phyloP scores from a whole-genome alignment of 1,140 invertebrate species.

The Dinothrombium tinctorium region DNA sequence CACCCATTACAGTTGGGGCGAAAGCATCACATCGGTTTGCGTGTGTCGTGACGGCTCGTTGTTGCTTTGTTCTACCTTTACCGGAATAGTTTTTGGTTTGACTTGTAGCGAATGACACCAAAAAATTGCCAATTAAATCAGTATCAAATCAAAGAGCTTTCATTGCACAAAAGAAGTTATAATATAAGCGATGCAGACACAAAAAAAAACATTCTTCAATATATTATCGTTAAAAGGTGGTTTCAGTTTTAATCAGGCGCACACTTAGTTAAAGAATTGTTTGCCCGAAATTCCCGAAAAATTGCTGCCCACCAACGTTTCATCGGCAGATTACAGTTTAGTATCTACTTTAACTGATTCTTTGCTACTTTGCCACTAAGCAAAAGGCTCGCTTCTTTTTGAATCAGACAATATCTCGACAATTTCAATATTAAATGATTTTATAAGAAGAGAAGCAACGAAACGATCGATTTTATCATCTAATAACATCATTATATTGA shows the following conservation, averaged over 20 bases:
- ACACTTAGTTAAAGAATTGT: constrained; percentile 51
- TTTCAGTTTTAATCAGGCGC: constrained; percentile 61
- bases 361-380: constrained; percentile 37
- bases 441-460: constrained; percentile 56
- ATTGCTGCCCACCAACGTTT: constrained; percentile 22
- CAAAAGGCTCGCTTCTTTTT: constrained; percentile 49
- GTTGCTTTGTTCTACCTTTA: constrained; percentile 12
- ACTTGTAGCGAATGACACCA: constrained; percentile 32
- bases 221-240: constrained; percentile 40
- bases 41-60: constrained; percentile 41
- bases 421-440: constrained; percentile 59
- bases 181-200: not conserved
- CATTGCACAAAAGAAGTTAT: constrained; percentile 35
- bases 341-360: constrained; percentile 43
- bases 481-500: constrained; percentile 13
- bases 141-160: constrained; percentile 46
- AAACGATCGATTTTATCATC: constrained; percentile 40
- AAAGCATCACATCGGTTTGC: constrained; percentile 53
- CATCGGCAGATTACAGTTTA: constrained; percentile 31
- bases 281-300: constrained; percentile 55
- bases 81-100: constrained; percentile 13
- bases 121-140: constrained; percentile 42
- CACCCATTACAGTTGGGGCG: constrained; percentile 39
- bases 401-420: constrained; percentile 63
- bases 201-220: constrained; percentile 23